Evolutionary conservation across 2,888 invertebrate species (phyloP), one percentile per base, ranked within the genome.

Genomic region (Bhutanitis thaidina): DNA sequence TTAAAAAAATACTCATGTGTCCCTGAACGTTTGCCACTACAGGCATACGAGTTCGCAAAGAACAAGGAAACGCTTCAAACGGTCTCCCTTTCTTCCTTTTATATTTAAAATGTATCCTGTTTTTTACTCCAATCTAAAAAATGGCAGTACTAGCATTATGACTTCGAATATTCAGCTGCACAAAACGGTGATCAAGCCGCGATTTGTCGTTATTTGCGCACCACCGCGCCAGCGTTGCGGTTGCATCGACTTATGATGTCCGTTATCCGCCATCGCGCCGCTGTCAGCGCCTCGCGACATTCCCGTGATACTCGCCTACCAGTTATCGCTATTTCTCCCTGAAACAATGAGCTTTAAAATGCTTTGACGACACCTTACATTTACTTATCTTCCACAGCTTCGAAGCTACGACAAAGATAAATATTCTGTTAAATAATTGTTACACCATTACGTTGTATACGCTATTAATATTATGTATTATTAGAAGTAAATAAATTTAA

Each of bases 191-290:
- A 82, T 80, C 72, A 69, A 63, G 64, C 51, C 59, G 71, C 85
- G 86, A 87, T 88, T 87, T 85, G 86, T 83, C 81, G 86, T 76
- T 80, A 80, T 80, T 80, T 77, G 81, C 79, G 74, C 76, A 67
- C 65, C n/a, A n/a, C 27, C 4, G 8, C 70, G 70, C 67, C 64
- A 60, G 59, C 57, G 62, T 7, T 9, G 43, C 37, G 13, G 46
- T 43, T 46, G 15, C 43, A 38, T 52, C 51, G 68, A 66, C 74
- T 83, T 83, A 86, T 85, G 87, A 87, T 79, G 77, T 79, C 68
- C 70, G 73, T 86, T 88, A 88, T 88, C 88, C 79, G 52, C 73
- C 78, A 87, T 86, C 86, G 73, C 70, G 59, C 68, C 66, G 68
- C 67, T 74, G 71, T 66, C 76, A 74, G 74, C 76, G 73, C 75